Evolutionary conservation across 2,113 vertebrate genomes (phyloP).

Genomic region (Tragulus kanchil): DNA sequence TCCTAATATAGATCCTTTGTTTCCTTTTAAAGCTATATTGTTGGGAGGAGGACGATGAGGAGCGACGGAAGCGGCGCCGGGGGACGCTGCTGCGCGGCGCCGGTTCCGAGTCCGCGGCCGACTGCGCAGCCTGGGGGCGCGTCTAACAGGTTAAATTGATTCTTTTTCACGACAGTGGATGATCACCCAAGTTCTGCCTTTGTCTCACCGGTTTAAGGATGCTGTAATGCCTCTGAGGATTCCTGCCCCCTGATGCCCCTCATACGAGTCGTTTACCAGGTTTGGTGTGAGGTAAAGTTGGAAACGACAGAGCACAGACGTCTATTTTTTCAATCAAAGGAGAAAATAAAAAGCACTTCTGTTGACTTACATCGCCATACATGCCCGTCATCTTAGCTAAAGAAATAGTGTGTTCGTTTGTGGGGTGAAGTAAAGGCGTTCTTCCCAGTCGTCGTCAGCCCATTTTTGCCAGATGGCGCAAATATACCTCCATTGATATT

Average conservation of each 20-base stretch:
- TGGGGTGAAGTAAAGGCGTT: constrained; percentile 57
- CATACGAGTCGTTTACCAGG: neutral
- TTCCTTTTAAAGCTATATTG: neutral
- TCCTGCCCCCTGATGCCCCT: neutral
- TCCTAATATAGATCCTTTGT: neutral
- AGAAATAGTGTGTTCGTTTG: constrained; percentile 18
- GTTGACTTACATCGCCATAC: constrained; percentile 55
- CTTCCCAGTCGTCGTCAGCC: constrained; percentile 47
- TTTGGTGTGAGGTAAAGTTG: constrained; percentile 80
- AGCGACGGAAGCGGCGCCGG: constrained; percentile 64
- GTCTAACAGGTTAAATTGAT: neutral
- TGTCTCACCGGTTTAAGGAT: too few species aligned
- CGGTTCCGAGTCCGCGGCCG: constrained; percentile 44
- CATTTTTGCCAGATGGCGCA: constrained; percentile 82
- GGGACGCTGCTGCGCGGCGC: constrained; percentile 67
- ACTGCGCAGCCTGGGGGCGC: neutral
- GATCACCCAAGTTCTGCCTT: too few species aligned
- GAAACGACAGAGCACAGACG: constrained; percentile 85
- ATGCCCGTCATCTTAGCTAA: constrained; percentile 71
- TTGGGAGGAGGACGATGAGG: constrained; percentile 74
- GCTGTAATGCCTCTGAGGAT: too few species aligned
- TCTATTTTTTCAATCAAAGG: constrained; percentile 78
- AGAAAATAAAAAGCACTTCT: constrained; percentile 70
- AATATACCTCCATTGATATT: constrained; percentile 85
- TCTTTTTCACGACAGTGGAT: too few species aligned